Conservation (phyloP, 1,140 invertebrate genomes). For the Drosophila murphyi region DNA sequence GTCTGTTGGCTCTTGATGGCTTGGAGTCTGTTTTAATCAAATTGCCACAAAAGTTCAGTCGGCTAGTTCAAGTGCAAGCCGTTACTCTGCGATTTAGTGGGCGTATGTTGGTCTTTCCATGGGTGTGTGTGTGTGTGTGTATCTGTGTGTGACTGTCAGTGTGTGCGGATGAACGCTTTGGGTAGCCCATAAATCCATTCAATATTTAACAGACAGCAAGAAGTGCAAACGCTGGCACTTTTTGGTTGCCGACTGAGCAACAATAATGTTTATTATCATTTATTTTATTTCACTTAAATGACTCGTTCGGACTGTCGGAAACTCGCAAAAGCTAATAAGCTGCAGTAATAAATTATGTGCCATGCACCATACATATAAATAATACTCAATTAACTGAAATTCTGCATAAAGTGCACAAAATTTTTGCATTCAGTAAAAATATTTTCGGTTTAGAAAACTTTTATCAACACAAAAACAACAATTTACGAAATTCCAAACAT, state of each 20-base stretch:
- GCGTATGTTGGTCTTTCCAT: neutral
- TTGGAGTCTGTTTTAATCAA: constrained; percentile 68
- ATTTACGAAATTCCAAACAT: constrained; percentile 32
- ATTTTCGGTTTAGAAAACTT: constrained; percentile 60
- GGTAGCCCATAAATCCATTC: constrained; percentile 68
- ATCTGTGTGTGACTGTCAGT: constrained; percentile 15
- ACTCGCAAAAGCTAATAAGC: constrained; percentile 70
- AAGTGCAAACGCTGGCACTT: constrained; percentile 74
- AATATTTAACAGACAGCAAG: constrained; percentile 73
- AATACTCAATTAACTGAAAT: constrained; percentile 75
- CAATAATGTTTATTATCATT: constrained; percentile 80
- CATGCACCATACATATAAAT: constrained; percentile 79
- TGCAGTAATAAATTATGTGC: constrained; percentile 81
- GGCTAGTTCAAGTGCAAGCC: constrained; percentile 52
- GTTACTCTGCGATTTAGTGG: constrained; percentile 44
- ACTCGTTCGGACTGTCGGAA: constrained; percentile 43
- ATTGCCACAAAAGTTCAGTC: constrained; percentile 53
- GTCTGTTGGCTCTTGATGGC: constrained; percentile 24
- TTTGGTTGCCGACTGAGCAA: constrained; percentile 56
- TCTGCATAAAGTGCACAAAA: constrained; percentile 76
- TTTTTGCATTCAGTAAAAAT: constrained; percentile 53
- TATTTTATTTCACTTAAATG: constrained; percentile 81
- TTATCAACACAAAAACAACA: constrained; percentile 23
- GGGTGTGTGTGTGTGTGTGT: neutral
- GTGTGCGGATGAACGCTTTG: constrained; percentile 13